Evolutionary conservation across 1,140 invertebrate genomes (phyloP).

Genomic region (Diploscapter pachys): DNA sequence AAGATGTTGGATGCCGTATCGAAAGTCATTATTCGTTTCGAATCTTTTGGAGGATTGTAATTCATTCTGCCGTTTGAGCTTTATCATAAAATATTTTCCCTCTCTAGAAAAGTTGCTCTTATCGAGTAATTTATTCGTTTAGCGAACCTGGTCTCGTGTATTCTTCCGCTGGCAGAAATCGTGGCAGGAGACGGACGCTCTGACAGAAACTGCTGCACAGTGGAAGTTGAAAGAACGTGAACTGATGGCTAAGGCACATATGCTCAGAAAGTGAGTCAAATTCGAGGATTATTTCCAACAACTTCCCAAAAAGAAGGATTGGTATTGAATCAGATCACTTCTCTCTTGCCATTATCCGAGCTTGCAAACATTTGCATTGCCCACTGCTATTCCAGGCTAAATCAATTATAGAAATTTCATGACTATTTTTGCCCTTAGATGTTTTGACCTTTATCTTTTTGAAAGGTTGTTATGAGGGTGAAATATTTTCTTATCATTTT

Average conservation of each 20-base stretch:
- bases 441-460: no score
- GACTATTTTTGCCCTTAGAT: no score
- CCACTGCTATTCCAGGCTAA: no score
- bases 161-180: constrained; percentile 69
- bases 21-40: no score
- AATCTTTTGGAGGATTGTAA: not conserved
- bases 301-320: not conserved
- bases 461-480: no score
- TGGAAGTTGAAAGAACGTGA: constrained; percentile 67
- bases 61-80: no score
- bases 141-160: constrained; percentile 68
- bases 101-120: not conserved
- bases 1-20: no score
- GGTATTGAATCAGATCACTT: not conserved
- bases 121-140: constrained; percentile 13
- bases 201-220: constrained; percentile 63
- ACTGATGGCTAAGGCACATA: constrained; percentile 64
- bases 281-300: constrained; percentile 21
- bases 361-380: no score
- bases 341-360: not conserved
- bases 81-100: constrained; percentile 12
- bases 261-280: constrained; percentile 62
- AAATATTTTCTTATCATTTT: not conserved
- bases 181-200: constrained; percentile 62
- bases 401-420: no score